phyloP scores from a whole-genome alignment of 2,113 vertebrate genomes.

The Chloebia gouldiae region DNA sequence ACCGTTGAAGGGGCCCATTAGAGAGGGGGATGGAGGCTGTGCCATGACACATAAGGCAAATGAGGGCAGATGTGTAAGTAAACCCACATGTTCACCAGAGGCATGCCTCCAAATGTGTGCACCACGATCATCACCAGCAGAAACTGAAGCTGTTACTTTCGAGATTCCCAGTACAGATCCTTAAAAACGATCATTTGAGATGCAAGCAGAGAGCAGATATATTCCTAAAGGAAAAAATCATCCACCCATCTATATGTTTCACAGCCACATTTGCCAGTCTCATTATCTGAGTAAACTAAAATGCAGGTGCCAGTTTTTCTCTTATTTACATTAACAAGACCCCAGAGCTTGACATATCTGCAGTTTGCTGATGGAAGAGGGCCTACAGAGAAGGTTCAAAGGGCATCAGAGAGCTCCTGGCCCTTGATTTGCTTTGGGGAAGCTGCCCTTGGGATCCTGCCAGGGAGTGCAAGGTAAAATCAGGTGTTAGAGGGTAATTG shows the following conservation, averaged over 20 bases:
- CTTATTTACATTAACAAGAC: background rate
- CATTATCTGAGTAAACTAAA: background rate
- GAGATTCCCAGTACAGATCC: background rate
- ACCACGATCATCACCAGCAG: background rate
- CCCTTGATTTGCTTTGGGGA: background rate
- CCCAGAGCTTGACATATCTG: background rate
- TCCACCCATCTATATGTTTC: background rate
- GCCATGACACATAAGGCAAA: background rate
- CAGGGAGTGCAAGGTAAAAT: background rate
- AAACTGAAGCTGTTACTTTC: accelerated
- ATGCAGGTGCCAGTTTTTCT: background rate
- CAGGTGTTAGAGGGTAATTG: background rate
- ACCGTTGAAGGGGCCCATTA: background rate
- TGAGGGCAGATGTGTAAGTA: background rate
- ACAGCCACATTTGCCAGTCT: background rate
- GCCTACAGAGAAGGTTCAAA: background rate
- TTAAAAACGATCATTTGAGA: background rate
- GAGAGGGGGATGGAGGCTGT: background rate
- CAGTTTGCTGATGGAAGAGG: background rate
- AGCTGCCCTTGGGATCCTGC: background rate
- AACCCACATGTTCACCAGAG: background rate
- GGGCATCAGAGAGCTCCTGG: background rate
- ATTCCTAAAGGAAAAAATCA: background rate
- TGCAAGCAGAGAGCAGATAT: background rate
- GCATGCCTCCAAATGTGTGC: background rate